phyloP scores from a whole-genome alignment of 2,113 vertebrate species.

The Rallus limicola region DNA sequence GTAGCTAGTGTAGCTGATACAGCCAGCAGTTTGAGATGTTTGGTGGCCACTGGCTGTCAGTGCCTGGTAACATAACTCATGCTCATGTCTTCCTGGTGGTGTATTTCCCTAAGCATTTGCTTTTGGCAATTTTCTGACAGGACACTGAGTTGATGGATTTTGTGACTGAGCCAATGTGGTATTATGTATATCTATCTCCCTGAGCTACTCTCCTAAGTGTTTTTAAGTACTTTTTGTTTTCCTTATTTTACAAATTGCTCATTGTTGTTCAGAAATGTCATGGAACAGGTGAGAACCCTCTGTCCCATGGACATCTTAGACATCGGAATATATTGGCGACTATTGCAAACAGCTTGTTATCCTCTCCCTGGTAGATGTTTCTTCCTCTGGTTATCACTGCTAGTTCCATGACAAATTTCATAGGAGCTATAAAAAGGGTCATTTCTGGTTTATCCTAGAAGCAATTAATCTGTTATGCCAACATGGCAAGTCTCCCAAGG shows the following conservation, averaged over 20 bases:
- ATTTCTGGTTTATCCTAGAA: neutral
- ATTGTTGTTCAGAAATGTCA: neutral
- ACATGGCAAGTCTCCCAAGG: neutral
- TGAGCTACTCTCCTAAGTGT: neutral
- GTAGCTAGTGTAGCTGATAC: neutral
- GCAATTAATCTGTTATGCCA: neutral
- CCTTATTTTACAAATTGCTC: neutral
- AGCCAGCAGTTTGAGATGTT: fast-evolving
- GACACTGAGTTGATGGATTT: constrained; percentile 37
- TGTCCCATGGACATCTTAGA: neutral
- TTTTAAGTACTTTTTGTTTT: neutral
- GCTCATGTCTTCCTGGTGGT: neutral
- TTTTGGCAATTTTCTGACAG: constrained; percentile 9
- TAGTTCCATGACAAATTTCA: neutral
- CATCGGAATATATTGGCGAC: neutral
- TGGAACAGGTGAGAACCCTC: neutral
- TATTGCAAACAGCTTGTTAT: neutral
- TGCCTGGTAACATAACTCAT: constrained; percentile 8
- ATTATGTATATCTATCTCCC: neutral
- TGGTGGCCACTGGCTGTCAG: neutral
- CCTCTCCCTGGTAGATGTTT: neutral
- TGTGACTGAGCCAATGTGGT: neutral
- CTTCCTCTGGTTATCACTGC: neutral
- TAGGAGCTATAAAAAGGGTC: fast-evolving
- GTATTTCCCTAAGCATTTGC: constrained; percentile 5